Conservation (phyloP, 2,113 vertebrate species). For the Pungitius pungitius region DNA sequence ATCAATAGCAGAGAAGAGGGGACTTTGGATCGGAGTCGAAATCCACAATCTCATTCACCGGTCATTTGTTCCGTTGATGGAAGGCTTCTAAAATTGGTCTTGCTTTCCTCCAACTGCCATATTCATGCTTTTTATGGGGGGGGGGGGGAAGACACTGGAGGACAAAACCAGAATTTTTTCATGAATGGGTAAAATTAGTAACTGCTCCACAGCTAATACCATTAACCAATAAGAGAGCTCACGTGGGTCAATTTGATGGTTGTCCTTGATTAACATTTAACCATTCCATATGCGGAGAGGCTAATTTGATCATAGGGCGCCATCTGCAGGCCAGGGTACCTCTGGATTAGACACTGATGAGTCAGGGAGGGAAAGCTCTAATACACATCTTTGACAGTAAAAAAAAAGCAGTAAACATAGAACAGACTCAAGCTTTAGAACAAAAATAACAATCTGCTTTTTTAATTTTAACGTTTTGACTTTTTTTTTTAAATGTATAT, state of each 20-base stretch:
- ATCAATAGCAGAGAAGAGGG: not conserved
- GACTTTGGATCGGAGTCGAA: constrained; percentile 11
- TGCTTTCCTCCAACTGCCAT: constrained; percentile 36
- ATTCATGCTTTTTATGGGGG: too few relatives aligned
- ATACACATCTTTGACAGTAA: not conserved
- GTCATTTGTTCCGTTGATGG: constrained; percentile 45
- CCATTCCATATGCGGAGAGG: constrained; percentile 4
- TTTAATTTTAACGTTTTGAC: constrained; percentile 61
- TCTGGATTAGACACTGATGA: not conserved
- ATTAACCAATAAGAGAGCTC: not conserved
- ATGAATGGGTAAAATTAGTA: constrained; percentile 1
- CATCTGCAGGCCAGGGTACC: constrained; percentile 60
- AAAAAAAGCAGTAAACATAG: not conserved
- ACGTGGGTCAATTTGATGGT: constrained; percentile 5
- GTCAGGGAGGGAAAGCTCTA: not conserved
- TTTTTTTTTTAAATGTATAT: too few relatives aligned
- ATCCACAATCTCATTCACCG: not conserved
- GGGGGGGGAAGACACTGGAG: constrained; percentile 7
- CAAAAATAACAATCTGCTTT: not conserved
- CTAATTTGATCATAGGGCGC: constrained; percentile 47
- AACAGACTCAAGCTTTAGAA: constrained; percentile 1
- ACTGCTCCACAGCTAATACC: not conserved
- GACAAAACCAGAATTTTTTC: not conserved
- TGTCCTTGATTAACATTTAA: constrained; percentile 36
- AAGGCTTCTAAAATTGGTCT: constrained; percentile 60